These are phyloP conservation scores for Sinhomidia bicolor DNA, from an alignment of 2,888 invertebrate species.

Conservation along the genomic window DNA sequence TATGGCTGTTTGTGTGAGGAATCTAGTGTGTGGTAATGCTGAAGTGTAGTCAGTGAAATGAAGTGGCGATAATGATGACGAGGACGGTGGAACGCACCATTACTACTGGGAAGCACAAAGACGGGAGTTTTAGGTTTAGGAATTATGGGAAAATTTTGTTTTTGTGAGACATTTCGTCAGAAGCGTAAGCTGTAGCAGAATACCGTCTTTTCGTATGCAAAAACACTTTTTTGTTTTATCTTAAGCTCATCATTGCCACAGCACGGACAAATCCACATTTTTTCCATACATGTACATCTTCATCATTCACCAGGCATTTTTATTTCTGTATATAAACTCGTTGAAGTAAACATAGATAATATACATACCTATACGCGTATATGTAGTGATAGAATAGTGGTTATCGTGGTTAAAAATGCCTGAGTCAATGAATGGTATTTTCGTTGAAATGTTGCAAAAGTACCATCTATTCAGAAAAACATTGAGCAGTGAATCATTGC, in stretches of 20 bases:
- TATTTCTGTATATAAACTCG: neutral
- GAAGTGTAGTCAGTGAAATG: neutral
- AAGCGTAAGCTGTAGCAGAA: neutral
- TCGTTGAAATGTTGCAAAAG: too few relatives aligned
- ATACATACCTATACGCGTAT: neutral
- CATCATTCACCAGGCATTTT: neutral
- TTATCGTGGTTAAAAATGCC: neutral
- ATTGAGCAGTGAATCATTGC: too few relatives aligned
- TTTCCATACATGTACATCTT: neutral
- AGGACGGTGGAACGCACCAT: neutral
- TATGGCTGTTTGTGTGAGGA: slow-evolving; percentile 5
- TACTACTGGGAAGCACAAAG: neutral
- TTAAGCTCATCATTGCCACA: neutral
- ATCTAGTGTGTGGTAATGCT: too few relatives aligned
- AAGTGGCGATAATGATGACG: too few relatives aligned
- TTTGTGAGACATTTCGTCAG: slow-evolving; percentile 39
- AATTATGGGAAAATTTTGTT: slow-evolving; percentile 46
- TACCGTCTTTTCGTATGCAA: slow-evolving; percentile 3
- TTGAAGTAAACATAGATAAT: too few relatives aligned
- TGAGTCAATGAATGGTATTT: slow-evolving; percentile 40
- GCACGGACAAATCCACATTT: neutral
- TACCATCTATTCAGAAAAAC: too few relatives aligned
- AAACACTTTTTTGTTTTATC: neutral
- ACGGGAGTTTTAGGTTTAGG: neutral
- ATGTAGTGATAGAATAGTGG: neutral